Conservation (phyloP, 2,888 invertebrate species). For the Eristalis intricaria region DNA sequence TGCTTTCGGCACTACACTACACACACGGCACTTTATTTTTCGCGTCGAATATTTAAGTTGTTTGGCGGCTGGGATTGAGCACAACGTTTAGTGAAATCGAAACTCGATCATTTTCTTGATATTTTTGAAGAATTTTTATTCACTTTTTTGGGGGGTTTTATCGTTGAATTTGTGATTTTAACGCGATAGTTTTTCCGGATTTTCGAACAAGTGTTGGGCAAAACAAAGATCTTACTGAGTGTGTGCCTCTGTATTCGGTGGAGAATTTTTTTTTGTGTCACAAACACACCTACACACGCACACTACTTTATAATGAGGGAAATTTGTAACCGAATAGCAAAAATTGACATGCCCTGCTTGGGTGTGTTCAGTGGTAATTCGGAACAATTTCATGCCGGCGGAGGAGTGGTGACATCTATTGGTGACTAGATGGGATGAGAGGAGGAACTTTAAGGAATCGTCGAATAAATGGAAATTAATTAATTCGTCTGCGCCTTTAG, state of each 20-base stretch:
- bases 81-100: slow-evolving; percentile 47
- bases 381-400: slow-evolving; percentile 58
- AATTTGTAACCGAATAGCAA: slow-evolving; percentile 19
- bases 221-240: slow-evolving; percentile 69
- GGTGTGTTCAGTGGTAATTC: slow-evolving; percentile 44
- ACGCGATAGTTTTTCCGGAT: slow-evolving; percentile 48
- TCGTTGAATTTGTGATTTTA: slow-evolving; percentile 52
- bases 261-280: slow-evolving; percentile 60
- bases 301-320: background rate
- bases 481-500: too few species aligned
- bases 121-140: slow-evolving; percentile 47
- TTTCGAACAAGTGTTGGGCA: slow-evolving; percentile 71
- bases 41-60: slow-evolving; percentile 49
- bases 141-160: slow-evolving; percentile 33
- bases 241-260: slow-evolving; percentile 57
- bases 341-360: slow-evolving; percentile 69
- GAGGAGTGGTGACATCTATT: background rate
- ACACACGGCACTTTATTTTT: slow-evolving; percentile 37
- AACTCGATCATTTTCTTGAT: slow-evolving; percentile 55
- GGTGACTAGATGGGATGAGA: background rate
- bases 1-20: slow-evolving; percentile 27
- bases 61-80: slow-evolving; percentile 44
- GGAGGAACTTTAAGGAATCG: background rate
- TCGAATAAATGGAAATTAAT: too few species aligned
- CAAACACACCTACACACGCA: slow-evolving; percentile 46